A percentile compares a stretch with the other conserved stretches of the same genome.
Evolutionary conservation across 2,113 vertebrate genomes (phyloP).

Genomic region (Opisthocomus hoazin): DNA sequence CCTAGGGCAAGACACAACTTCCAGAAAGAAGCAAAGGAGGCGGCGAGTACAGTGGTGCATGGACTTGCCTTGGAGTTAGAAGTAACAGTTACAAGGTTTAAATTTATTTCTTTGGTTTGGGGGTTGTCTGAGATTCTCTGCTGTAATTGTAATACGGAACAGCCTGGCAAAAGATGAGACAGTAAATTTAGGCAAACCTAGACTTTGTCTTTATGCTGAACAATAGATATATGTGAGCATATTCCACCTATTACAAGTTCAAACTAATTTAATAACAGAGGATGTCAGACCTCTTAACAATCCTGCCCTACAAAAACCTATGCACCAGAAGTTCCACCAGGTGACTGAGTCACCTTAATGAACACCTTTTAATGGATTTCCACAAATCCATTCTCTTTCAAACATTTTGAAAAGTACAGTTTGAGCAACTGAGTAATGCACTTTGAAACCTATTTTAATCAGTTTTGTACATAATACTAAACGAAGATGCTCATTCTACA

Average conservation of each 20-base stretch:
- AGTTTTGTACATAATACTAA: neutral
- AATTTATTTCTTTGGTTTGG: neutral
- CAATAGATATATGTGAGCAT: neutral
- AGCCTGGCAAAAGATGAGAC: neutral
- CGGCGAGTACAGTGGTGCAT: neutral
- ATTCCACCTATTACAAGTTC: neutral
- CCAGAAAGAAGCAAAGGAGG: neutral
- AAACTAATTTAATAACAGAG: neutral
- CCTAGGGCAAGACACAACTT: neutral
- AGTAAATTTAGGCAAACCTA: neutral
- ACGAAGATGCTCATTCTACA: neutral
- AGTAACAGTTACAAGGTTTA: neutral
- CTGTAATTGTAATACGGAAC: neutral
- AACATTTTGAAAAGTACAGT: neutral
- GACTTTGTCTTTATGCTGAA: neutral
- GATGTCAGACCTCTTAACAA: neutral
- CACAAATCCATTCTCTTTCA: neutral
- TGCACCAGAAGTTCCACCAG: neutral
- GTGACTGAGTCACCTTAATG: neutral
- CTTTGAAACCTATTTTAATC: neutral
- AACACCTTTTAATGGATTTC: neutral
- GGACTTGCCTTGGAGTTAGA: neutral
- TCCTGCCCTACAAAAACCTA: neutral
- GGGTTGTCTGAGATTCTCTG: neutral
- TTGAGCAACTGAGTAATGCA: neutral